Conservation (phyloP, 2,888 invertebrate species). For the Ornithoptera priamus region DNA sequence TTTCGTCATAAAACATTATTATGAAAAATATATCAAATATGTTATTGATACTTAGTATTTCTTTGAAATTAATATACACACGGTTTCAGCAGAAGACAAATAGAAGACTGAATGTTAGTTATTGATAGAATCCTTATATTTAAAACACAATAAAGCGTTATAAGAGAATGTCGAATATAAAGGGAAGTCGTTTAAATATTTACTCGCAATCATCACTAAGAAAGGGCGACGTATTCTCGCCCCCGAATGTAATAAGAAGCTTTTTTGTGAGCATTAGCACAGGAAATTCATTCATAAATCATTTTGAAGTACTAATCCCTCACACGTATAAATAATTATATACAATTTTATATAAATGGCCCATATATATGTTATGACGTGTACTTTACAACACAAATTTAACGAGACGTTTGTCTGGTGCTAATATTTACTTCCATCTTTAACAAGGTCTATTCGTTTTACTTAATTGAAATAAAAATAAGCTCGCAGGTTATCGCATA, state of each 20-base stretch:
- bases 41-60: too few relatives aligned
- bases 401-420: neutral
- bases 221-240: neutral
- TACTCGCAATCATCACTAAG: neutral
- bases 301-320: neutral
- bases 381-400: neutral
- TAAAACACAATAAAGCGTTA: neutral
- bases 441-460: too few relatives aligned
- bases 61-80: too few relatives aligned
- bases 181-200: neutral
- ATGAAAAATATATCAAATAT: too few relatives aligned
- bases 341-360: neutral
- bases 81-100: too few relatives aligned
- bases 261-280: neutral
- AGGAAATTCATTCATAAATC: neutral
- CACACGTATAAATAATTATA: neutral
- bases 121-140: neutral
- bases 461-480: too few relatives aligned
- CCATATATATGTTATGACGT: neutral
- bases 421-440: too few relatives aligned
- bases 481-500: too few relatives aligned
- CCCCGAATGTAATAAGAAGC: slow-evolving; percentile 1
- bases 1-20: too few relatives aligned
- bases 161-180: slow-evolving; percentile 1
- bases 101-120: too few relatives aligned